A percentile compares a stretch with the other conserved stretches of the same genome.
These are phyloP conservation scores for Phycodurus eques DNA, from an alignment of 2,113 vertebrate genomes.

Conservation along the genomic window DNA sequence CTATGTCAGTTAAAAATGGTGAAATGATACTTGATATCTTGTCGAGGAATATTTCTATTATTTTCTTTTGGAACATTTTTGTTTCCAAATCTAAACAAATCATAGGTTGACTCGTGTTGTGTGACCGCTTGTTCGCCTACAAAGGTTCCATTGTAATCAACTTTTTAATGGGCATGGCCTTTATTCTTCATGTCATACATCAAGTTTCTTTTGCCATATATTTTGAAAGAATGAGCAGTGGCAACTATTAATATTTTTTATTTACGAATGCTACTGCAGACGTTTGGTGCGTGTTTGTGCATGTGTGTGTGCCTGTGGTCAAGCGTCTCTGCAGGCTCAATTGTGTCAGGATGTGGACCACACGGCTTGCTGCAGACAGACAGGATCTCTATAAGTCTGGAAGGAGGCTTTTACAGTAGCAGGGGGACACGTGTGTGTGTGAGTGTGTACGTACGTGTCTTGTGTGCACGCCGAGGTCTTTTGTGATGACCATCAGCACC, in stretches of 20 bases:
- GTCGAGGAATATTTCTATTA: neutral
- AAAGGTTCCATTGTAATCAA: neutral
- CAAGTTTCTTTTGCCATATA: neutral
- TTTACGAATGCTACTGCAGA: slow-evolving; percentile 1
- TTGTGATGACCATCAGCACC: slow-evolving; percentile 52
- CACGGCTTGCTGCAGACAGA: slow-evolving; percentile 53
- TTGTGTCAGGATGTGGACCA: slow-evolving; percentile 41
- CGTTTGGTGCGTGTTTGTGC: slow-evolving; percentile 6
- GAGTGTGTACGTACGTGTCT: slow-evolving; percentile 11
- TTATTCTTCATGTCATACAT: neutral
- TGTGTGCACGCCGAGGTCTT: neutral
- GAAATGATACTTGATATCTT: no score
- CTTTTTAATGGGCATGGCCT: neutral
- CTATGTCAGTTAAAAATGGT: no score
- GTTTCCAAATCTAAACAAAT: neutral
- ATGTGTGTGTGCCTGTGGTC: slow-evolving; percentile 6
- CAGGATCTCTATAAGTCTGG: slow-evolving; percentile 37
- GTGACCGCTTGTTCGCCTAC: neutral
- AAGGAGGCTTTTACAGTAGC: slow-evolving; percentile 7
- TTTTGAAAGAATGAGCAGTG: neutral
- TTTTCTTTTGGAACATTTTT: neutral
- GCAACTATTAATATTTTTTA: neutral
- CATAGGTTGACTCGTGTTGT: neutral
- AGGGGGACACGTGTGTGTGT: slow-evolving; percentile 12
- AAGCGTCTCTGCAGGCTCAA: slow-evolving; percentile 6